Base-by-base conservation (phyloP, 2,113 vertebrate species). In the Rallus limicola region DNA sequence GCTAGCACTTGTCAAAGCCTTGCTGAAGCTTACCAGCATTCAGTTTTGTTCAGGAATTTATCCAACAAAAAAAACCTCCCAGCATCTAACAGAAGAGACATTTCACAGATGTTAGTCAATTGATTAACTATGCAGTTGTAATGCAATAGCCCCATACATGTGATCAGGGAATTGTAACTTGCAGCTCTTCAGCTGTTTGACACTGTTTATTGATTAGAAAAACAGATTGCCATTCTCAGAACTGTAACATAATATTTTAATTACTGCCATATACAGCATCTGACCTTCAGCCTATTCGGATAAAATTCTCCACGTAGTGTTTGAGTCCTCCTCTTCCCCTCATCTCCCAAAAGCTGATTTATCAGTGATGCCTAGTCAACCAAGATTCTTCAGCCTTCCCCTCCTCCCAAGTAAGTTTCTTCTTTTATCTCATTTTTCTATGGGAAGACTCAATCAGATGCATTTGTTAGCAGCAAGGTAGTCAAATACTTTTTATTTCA, bases 161-260 rank as follows among this genome's bases (percentile, higher is more conserved):
- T 76, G 93, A 97, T 62, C n/a, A 33, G 97, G 97, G 97, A 97
- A 95, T 97, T 97, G 96, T 97, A 97, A 97, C 96, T 95, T 93
- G 78, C 92, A 97, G 85, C 68, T 93, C 77, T 94, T 97, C 96
- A 93, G 92, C 94, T 96, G 92, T 93, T 96, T 96, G 89, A 98
- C 96, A 97, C 95, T 62, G 38, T 94, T 96, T 97, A 98, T 98
- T 97, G 97, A 98, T 98, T 95, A 95, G 91, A 94, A 94, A 98
- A 97, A 89, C 95, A 97, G 95, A 97, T 95, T 97, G 95, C 88
- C 81, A 53, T 92, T 96, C 94, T 94, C 85, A 74, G 88, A 95
- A 94, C 75, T 80, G 95, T 96, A 97, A 97, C 91, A 76, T 84
- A 94, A 97, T 96, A 97, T 97, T 98, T 97, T 97, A 97, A 97